phyloP scores from a whole-genome alignment of 2,888 invertebrate species.

The Pyrgus malvae region DNA sequence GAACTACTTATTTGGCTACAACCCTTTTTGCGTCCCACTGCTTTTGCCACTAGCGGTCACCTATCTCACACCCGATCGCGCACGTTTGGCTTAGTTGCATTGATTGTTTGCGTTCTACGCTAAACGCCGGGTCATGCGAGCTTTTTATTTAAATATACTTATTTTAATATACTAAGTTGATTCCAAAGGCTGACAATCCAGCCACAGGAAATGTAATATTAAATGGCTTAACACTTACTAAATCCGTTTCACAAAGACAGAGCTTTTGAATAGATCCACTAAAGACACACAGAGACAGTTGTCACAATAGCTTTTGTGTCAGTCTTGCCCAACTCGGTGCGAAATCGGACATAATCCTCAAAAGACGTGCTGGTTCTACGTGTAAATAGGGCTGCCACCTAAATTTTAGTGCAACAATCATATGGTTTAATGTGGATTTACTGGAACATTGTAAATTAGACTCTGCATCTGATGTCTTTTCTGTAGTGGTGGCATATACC shows the following conservation, averaged over 20 bases:
- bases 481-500: no score
- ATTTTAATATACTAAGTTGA: no score
- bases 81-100: no score
- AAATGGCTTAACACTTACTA: neutral
- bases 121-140: no score
- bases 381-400: slow-evolving; percentile 5
- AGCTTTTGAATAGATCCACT: neutral
- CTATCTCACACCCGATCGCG: no score
- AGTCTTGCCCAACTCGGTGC: slow-evolving; percentile 9
- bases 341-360: slow-evolving; percentile 20
- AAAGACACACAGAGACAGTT: slow-evolving; percentile 18
- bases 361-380: neutral
- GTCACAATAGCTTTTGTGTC: slow-evolving; percentile 21
- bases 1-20: no score
- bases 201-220: neutral
- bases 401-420: neutral
- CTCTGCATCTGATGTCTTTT: no score
- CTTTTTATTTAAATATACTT: neutral
- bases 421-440: no score
- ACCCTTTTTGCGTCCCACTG: no score
- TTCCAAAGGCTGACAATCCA: neutral
- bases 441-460: no score
- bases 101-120: no score
- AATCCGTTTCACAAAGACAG: neutral
- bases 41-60: no score